A percentile compares a stretch with the other conserved stretches of the same genome.
These are phyloP conservation scores for Oscheius sp. DNA, from an alignment of 2,888 invertebrate genomes.

Conservation along the genomic window DNA sequence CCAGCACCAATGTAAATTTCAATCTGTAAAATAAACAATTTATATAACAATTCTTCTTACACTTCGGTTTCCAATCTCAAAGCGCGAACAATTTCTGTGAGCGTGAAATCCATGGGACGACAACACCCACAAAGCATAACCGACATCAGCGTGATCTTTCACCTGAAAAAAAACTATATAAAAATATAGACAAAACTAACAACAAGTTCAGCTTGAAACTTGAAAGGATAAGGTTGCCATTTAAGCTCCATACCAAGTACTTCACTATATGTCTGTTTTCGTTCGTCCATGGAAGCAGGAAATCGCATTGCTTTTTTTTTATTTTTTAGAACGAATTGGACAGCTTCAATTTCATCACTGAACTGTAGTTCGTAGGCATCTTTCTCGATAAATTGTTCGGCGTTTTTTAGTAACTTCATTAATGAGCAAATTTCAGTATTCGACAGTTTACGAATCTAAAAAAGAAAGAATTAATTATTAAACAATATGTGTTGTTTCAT, in stretches of 20 bases:
- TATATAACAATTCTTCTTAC: neutral
- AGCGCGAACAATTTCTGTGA: neutral
- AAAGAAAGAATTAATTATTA: too few species aligned
- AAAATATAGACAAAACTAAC: neutral
- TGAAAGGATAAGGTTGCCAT: slow-evolving; percentile 4
- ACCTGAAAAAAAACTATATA: neutral
- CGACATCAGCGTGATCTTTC: neutral
- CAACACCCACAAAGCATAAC: neutral
- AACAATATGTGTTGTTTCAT: too few species aligned
- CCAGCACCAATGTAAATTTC: neutral
- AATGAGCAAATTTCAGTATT: too few species aligned
- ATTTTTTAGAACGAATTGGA: too few species aligned
- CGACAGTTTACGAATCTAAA: too few species aligned
- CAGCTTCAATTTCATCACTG: too few species aligned
- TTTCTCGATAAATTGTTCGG: too few species aligned
- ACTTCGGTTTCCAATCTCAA: neutral
- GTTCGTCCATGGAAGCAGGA: too few species aligned
- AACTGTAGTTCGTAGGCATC: too few species aligned
- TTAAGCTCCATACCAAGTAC: neutral
- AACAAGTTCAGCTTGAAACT: neutral
- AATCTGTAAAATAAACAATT: neutral
- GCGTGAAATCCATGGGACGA: neutral
- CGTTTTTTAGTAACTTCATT: too few species aligned
- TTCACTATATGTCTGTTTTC: too few species aligned
- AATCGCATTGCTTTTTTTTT: too few species aligned